Conservation (phyloP, 2,113 vertebrate species). For the Phoxinus phoxinus region DNA sequence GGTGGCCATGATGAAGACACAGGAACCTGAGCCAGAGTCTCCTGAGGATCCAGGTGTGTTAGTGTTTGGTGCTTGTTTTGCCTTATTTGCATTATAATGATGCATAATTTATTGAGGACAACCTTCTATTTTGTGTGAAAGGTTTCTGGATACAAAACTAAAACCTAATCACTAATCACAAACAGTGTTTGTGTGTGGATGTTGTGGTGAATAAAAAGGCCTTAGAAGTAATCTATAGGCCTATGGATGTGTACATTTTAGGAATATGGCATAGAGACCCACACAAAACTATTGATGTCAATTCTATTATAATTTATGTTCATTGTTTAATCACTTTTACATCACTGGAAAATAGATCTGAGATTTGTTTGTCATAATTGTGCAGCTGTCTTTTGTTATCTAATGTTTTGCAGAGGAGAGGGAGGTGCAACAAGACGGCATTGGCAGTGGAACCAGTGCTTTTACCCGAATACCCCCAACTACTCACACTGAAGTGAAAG, state of each 20-base stretch:
- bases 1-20: conserved; percentile 66
- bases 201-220: not conserved
- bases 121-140: not conserved
- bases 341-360: not conserved
- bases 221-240: not conserved
- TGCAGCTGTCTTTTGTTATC: not conserved
- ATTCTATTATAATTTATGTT: not conserved
- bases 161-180: conserved; percentile 12
- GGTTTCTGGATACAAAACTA: not conserved
- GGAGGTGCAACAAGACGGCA: conserved; percentile 43
- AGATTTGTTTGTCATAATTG: not conserved
- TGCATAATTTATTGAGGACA: not conserved
- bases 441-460: conserved; percentile 70
- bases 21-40: conserved; percentile 35
- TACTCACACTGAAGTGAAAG: conserved; percentile 53
- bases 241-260: not conserved
- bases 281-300: not conserved
- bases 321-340: not conserved
- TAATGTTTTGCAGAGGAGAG: conserved; percentile 50
- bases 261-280: not conserved
- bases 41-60: conserved; percentile 53
- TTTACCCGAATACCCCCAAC: conserved; percentile 65
- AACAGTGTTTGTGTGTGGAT: conserved; percentile 18
- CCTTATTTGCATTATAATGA: not conserved
- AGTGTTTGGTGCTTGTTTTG: not conserved